Percentiles rank a stretch among this genome's conserved stretches.
Conservation (phyloP, 2,888 invertebrate species). For the Drosophila hawaiiensis region DNA sequence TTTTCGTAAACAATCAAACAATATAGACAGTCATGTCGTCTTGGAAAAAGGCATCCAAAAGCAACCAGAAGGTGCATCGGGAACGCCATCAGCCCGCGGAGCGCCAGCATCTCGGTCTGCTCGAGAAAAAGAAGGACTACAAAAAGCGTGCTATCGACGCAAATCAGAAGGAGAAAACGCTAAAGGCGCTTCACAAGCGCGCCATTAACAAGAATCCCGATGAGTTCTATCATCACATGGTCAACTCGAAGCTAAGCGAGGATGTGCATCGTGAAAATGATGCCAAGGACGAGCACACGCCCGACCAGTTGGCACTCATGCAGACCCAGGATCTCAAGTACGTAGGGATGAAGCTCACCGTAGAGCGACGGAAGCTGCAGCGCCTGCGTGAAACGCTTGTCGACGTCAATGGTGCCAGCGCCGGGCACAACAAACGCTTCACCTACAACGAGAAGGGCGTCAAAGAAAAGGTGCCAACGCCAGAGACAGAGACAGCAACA, state of each 20-base stretch:
- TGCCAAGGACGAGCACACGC: constrained; percentile 90
- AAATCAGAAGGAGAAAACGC: constrained; percentile 92
- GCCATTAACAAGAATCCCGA: constrained; percentile 98
- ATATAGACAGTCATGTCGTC: constrained; percentile 90
- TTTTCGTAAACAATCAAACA: constrained; percentile 35
- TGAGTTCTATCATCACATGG: constrained; percentile 99
- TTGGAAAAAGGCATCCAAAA: constrained; percentile 95
- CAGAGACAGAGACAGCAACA: constrained; percentile 88
- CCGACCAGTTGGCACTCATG: constrained; percentile 95
- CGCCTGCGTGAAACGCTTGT: constrained; percentile 92
- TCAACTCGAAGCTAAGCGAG: constrained; percentile 91
- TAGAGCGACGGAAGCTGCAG: constrained; percentile 90
- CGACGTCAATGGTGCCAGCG: constrained; percentile 90
- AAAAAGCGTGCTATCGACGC: constrained; percentile 91
- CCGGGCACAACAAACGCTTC: constrained; percentile 90
- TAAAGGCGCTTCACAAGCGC: constrained; percentile 92
- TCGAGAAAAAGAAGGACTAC: constrained; percentile 97
- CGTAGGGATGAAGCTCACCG: constrained; percentile 92
- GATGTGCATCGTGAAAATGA: constrained; percentile 90
- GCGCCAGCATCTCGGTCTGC: constrained; percentile 91
- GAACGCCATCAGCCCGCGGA: constrained; percentile 94
- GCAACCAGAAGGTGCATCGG: constrained; percentile 92
- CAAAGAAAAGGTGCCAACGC: not conserved
- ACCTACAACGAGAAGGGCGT: constrained; percentile 91
- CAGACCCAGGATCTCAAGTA: constrained; percentile 96